Percentiles rank a stretch among this genome's conserved stretches.
phyloP scores from a whole-genome alignment of 2,888 invertebrate species.

The Bugula neritina region DNA sequence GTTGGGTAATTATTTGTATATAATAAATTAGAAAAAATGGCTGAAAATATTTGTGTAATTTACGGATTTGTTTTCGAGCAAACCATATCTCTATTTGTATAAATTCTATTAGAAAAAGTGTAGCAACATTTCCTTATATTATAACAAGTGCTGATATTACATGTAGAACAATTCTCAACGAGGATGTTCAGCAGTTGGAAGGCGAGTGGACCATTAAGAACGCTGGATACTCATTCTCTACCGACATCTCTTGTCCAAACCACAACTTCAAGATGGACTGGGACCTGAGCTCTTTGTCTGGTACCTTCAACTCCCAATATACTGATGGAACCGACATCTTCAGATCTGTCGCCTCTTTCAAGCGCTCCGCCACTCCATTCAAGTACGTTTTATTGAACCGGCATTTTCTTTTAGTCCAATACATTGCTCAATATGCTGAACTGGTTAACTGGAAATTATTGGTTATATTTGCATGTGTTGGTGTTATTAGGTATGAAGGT shows the following conservation, averaged over 20 bases:
- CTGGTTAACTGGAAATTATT: too few relatives aligned
- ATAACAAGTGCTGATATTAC: too few relatives aligned
- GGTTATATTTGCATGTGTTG: too few relatives aligned
- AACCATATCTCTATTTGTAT: too few relatives aligned
- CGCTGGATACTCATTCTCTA: neutral
- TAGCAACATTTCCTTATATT: too few relatives aligned
- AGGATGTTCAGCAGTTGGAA: neutral
- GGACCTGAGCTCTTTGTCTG: neutral
- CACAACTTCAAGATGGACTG: neutral
- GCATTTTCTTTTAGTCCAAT: too few relatives aligned
- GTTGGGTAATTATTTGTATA: neutral
- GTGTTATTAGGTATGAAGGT: conserved; percentile 11
- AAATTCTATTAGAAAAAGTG: too few relatives aligned
- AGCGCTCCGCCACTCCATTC: conserved; percentile 1
- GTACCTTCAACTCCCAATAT: neutral
- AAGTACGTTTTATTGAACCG: too few relatives aligned
- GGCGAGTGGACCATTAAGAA: conserved; percentile 1
- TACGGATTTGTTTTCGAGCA: too few relatives aligned
- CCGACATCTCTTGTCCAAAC: neutral
- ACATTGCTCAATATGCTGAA: too few relatives aligned
- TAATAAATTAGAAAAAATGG: too few relatives aligned
- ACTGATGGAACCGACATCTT: neutral
- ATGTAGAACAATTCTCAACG: neutral
- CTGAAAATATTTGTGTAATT: too few relatives aligned
- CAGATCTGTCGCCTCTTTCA: neutral